Conservation (phyloP, 2,113 vertebrate genomes). For the Tenebrosternarchus preto region DNA sequence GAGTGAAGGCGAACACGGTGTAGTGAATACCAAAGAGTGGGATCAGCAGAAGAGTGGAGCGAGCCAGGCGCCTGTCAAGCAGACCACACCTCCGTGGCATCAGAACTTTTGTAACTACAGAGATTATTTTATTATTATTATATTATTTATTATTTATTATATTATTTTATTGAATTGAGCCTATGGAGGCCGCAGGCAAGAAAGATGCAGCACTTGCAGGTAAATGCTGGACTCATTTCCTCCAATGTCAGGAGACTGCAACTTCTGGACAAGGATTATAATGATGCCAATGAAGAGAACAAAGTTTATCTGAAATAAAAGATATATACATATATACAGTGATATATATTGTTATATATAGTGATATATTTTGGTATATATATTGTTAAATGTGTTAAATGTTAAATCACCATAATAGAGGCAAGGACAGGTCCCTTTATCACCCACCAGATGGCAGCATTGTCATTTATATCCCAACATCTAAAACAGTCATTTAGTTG, state of each 20-base stretch:
- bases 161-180: too few species aligned
- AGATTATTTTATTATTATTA: too few species aligned
- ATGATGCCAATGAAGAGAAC: slow-evolving; percentile 97
- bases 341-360: too few species aligned
- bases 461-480: slow-evolving; percentile 97
- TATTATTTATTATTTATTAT: too few species aligned
- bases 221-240: slow-evolving; percentile 99
- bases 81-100: slow-evolving; percentile 10
- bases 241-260: slow-evolving; percentile 96
- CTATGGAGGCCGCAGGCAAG: not conserved
- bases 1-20: slow-evolving; percentile 97
- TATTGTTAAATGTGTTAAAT: too few species aligned
- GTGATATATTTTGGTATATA: too few species aligned
- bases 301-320: slow-evolving; percentile 88
- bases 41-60: slow-evolving; percentile 95
- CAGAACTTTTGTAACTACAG: not conserved
- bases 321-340: too few species aligned
- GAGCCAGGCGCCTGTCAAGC: slow-evolving; percentile 84
- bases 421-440: slow-evolving; percentile 96
- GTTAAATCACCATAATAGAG: slow-evolving; percentile 89
- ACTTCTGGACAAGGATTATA: slow-evolving; percentile 97
- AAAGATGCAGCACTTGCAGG: slow-evolving; percentile 83
- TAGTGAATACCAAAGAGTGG: slow-evolving; percentile 98
- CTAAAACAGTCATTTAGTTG: slow-evolving; percentile 65
- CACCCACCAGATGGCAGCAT: slow-evolving; percentile 98